Percentiles rank a stretch among this genome's conserved stretches.
phyloP scores from a whole-genome alignment of 2,113 vertebrate genomes.

The Takifugu flavidus region DNA sequence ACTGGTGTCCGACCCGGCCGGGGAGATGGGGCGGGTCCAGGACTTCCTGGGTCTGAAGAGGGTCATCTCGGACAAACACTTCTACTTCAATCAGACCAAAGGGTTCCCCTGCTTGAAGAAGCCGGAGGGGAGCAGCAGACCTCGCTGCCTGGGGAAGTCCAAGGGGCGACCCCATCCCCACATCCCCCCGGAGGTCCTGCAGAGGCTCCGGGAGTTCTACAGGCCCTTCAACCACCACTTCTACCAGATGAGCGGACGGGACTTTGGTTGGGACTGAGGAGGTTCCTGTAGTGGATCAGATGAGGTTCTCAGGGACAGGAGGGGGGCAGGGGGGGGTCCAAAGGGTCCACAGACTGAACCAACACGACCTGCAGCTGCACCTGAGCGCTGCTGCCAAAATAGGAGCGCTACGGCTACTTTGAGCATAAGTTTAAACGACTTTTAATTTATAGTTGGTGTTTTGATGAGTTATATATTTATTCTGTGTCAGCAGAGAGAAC shows the following conservation, averaged over 20 bases:
- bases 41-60: conserved; percentile 90
- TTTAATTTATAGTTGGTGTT: conserved; percentile 59
- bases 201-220: conserved; percentile 87
- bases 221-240: conserved; percentile 90
- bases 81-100: conserved; percentile 95
- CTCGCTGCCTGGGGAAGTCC: conserved; percentile 89
- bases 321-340: conserved; percentile 12
- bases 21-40: conserved; percentile 88
- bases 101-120: conserved; percentile 96
- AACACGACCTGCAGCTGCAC: conserved; percentile 33
- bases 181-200: conserved; percentile 79
- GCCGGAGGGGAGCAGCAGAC: conserved; percentile 81
- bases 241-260: conserved; percentile 91
- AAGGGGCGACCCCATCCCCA: conserved; percentile 89
- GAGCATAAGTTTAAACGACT: conserved; percentile 10
- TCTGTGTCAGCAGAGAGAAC: conserved; percentile 26
- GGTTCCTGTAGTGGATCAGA: background rate
- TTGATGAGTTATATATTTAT: conserved; percentile 60
- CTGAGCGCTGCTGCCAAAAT: conserved; percentile 41
- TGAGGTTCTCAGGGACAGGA: conserved; percentile 53
- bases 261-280: conserved; percentile 91
- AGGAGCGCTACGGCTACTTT: conserved; percentile 16
- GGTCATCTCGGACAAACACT: conserved; percentile 87
- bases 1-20: conserved; percentile 86
- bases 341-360: conserved; percentile 19